phyloP scores from a whole-genome alignment of 2,797 vertebrate species.

The Bryconaethiops microstoma region DNA sequence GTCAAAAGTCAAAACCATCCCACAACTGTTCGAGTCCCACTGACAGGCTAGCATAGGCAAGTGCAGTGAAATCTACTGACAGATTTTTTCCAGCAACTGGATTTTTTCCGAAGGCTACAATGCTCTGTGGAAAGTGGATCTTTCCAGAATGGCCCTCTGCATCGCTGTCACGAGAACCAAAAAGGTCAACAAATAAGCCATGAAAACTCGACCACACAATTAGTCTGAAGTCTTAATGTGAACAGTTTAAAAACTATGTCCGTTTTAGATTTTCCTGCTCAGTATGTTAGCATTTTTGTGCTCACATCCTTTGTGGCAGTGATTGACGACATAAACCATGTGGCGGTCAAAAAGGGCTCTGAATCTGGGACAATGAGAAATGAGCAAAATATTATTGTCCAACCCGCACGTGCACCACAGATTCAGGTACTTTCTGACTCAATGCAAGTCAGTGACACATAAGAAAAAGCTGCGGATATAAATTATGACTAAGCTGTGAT shows the following conservation, averaged over 20 bases:
- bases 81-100: not conserved
- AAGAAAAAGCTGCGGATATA: slow-evolving; percentile 25
- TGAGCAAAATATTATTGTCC: slow-evolving; percentile 49
- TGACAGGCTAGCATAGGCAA: not conserved
- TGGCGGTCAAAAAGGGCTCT: slow-evolving; percentile 18
- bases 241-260: not conserved
- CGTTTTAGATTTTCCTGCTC: slow-evolving; percentile 19
- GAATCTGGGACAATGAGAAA: slow-evolving; percentile 34
- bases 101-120: not conserved
- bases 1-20: not conserved
- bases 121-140: not conserved
- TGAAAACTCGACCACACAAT: not conserved
- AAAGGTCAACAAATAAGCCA: not conserved
- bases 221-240: not conserved
- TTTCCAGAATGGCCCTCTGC: not conserved
- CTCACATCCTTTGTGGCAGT: slow-evolving; percentile 32
- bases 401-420: slow-evolving; percentile 30
- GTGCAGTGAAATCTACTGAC: not conserved
- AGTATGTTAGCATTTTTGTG: slow-evolving; percentile 22
- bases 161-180: not conserved
- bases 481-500: slow-evolving; percentile 21
- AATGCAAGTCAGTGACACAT: slow-evolving; percentile 34
- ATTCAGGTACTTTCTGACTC: slow-evolving; percentile 35
- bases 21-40: not conserved
- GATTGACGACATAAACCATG: slow-evolving; percentile 49